Conservation (phyloP, 2,797 vertebrate genomes). For the Eurystomus glaucurus region DNA sequence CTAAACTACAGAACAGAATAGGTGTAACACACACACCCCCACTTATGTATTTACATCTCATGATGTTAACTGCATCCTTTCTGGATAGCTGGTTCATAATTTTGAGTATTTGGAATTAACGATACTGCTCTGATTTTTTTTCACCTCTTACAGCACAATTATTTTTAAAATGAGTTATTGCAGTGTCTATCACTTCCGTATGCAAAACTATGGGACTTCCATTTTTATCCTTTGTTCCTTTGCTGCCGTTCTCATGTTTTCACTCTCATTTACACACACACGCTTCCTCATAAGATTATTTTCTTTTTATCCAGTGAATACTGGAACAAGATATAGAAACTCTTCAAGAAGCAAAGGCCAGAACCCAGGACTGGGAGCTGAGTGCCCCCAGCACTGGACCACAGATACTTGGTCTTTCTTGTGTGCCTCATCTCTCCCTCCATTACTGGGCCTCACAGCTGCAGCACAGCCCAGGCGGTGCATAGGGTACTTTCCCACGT, state of each 20-base stretch:
- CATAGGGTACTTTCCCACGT: rapidly evolving
- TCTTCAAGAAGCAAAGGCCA: neutral
- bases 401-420: rapidly evolving
- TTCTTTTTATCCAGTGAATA: neutral
- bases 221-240: neutral
- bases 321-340: neutral
- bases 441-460: rapidly evolving
- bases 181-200: neutral
- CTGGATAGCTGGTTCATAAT: neutral
- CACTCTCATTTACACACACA: neutral
- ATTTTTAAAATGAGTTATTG: neutral
- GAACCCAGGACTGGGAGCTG: neutral
- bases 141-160: neutral
- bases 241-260: neutral
- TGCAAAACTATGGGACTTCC: neutral
- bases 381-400: neutral
- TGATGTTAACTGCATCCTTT: neutral
- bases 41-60: neutral
- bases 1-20: neutral
- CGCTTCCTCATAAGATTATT: neutral
- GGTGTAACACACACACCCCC: neutral
- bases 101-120: neutral
- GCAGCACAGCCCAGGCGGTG: neutral
- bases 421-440: neutral
- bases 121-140: neutral